Evolutionary conservation across 2,113 vertebrate species (phyloP).

Genomic region (Platysternon megacephalum): DNA sequence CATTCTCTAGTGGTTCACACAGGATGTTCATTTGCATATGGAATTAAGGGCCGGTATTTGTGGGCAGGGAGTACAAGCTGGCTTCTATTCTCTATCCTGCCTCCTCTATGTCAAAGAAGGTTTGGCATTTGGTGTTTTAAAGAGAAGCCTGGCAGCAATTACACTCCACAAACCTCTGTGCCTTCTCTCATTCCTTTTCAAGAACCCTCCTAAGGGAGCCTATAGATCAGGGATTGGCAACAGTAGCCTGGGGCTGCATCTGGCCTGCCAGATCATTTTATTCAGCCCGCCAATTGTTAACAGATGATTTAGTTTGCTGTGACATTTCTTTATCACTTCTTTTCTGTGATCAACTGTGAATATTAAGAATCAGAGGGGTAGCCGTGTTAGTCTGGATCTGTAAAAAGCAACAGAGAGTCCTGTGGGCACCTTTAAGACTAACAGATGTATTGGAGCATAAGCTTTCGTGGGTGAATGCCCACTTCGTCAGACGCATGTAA

Average conservation of each 20-base stretch:
- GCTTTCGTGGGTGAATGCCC: no score
- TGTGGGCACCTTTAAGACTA: no score
- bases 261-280: background rate
- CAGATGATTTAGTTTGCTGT: background rate
- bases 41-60: fast-evolving
- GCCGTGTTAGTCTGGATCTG: no score
- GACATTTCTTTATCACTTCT: background rate
- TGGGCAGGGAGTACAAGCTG: background rate
- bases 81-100: background rate
- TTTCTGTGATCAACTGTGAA: background rate
- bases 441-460: no score
- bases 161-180: background rate
- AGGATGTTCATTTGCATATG: background rate
- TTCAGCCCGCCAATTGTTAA: background rate
- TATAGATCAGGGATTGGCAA: background rate
- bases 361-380: no score
- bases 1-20: background rate
- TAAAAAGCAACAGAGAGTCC: no score
- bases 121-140: background rate
- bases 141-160: background rate
- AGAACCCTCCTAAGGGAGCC: background rate
- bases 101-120: background rate
- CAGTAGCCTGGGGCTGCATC: background rate
- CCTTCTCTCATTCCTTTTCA: background rate
- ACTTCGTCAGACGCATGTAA: no score